Evolutionary conservation across 2,113 vertebrate genomes (phyloP).

Genomic region (Grammomys surdaster): DNA sequence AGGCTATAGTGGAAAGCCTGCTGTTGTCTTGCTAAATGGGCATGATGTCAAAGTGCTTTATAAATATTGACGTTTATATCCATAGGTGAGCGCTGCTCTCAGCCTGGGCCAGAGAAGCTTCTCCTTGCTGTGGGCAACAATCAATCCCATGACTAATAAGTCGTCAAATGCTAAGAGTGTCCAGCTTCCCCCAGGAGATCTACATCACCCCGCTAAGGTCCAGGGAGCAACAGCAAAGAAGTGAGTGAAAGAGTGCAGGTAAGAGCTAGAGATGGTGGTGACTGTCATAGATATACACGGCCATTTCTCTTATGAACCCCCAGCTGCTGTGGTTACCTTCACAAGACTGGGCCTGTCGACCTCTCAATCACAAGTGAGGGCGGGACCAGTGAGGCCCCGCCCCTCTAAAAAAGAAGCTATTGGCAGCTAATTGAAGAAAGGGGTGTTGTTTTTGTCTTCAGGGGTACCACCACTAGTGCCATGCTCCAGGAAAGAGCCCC

Average conservation of each 20-base stretch:
- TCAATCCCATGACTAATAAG: not conserved
- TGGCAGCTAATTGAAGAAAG: too few relatives aligned
- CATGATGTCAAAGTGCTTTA: too few relatives aligned
- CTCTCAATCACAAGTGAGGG: not conserved
- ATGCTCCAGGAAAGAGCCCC: not conserved
- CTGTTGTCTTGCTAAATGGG: not conserved
- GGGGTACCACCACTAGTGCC: not conserved
- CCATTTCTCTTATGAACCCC: not conserved
- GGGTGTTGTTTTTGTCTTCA: not conserved
- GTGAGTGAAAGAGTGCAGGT: not conserved
- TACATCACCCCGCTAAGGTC: not conserved
- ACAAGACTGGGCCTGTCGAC: not conserved
- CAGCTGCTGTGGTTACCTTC: not conserved
- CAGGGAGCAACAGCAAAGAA: not conserved
- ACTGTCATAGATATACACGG: not conserved
- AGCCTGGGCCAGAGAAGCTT: not conserved
- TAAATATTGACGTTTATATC: not conserved
- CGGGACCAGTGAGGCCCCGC: too few relatives aligned
- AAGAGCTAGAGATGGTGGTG: too few relatives aligned
- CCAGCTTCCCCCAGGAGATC: not conserved
- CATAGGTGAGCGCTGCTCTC: not conserved
- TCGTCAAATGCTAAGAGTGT: not conserved
- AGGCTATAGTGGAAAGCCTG: not conserved
- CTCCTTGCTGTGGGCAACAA: not conserved
- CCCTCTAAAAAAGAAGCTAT: not conserved